Conservation (phyloP, 2,888 invertebrate species). For the Ochropacha duplaris region DNA sequence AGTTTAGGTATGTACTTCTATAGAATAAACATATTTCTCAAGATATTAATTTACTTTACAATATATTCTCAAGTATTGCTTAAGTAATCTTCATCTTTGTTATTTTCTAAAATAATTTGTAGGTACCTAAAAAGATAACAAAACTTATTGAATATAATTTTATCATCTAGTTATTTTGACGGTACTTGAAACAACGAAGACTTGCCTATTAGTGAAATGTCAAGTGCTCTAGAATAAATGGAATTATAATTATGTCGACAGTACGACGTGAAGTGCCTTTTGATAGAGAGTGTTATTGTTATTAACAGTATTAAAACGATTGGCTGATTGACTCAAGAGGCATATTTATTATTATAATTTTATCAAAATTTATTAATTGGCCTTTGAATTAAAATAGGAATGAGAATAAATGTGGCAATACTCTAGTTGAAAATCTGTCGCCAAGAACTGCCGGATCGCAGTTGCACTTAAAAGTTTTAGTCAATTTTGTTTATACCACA, state of each 20-base stretch:
- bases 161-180: not conserved
- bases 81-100: too few relatives aligned
- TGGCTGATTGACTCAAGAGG: not conserved
- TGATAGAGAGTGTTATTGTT: not conserved
- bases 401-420: too few relatives aligned
- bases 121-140: not conserved
- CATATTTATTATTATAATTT: not conserved
- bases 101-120: too few relatives aligned
- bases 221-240: conserved; percentile 4
- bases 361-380: not conserved
- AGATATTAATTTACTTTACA: too few relatives aligned
- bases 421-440: too few relatives aligned
- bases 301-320: not conserved
- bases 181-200: not conserved
- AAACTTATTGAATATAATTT: not conserved
- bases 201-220: conserved; percentile 2
- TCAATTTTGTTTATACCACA: too few relatives aligned
- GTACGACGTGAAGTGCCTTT: not conserved
- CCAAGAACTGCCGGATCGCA: too few relatives aligned
- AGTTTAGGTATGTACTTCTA: too few relatives aligned
- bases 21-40: too few relatives aligned
- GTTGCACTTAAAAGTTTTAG: too few relatives aligned
- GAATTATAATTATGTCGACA: not conserved
- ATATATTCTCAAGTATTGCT: too few relatives aligned
- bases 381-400: not conserved